A percentile compares a stretch with the other conserved stretches of the same genome.
These are phyloP conservation scores for Phaenicophaeus curvirostris DNA, from an alignment of 2,797 vertebrate species.

Conservation along the genomic window DNA sequence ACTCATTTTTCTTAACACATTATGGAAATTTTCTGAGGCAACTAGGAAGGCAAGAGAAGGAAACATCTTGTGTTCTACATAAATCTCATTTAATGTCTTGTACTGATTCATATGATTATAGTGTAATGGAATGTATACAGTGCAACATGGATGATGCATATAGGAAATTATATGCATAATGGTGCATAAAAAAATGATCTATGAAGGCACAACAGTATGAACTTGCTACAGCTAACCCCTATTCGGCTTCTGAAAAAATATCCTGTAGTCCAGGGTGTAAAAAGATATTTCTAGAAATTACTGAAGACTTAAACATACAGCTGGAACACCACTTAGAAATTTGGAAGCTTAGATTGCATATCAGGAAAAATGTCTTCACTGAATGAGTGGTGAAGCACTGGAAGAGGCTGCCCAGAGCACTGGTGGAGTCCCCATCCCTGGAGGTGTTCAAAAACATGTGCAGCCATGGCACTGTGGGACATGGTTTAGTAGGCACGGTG, in stretches of 20 bases:
- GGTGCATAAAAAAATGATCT: constrained; percentile 11
- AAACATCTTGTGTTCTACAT: not conserved
- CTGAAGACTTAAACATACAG: not conserved
- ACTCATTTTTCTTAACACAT: not conserved
- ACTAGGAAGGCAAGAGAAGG: not conserved
- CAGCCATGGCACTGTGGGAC: no score
- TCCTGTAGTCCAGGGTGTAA: not conserved
- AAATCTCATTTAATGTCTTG: constrained; percentile 18
- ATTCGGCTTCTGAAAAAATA: not conserved
- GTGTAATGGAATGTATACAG: not conserved
- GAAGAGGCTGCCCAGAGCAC: no score
- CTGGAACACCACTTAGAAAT: not conserved
- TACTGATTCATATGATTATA: not conserved
- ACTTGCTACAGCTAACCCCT: constrained; percentile 44
- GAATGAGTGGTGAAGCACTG: no score
- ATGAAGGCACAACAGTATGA: not conserved
- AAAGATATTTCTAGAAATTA: not conserved
- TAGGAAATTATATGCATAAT: constrained; percentile 51
- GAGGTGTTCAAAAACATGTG: no score
- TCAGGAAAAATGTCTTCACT: no score
- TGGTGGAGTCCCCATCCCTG: no score
- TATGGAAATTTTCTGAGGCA: not conserved
- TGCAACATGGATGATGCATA: not conserved
- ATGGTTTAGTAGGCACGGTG: no score
- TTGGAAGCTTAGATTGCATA: no score